These are phyloP conservation scores for Pelecanoides urinatrix DNA, from an alignment of 2,113 vertebrate species.

Conservation along the genomic window DNA sequence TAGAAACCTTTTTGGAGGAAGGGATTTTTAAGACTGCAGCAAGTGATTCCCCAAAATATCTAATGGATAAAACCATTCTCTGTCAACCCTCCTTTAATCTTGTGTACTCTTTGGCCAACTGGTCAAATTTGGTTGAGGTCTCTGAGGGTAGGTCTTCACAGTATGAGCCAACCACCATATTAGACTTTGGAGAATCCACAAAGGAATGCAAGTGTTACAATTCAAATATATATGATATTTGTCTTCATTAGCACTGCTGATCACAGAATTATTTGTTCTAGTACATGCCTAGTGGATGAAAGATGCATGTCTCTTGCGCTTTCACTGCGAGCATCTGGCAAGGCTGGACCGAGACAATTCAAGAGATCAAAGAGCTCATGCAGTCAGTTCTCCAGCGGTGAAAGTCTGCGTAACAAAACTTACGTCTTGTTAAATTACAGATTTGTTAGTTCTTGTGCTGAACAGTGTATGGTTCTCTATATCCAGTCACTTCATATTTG, in stretches of 20 bases:
- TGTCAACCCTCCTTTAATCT: background rate
- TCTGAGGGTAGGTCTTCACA: background rate
- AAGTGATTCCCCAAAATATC: background rate
- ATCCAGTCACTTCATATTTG: background rate
- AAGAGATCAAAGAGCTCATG: background rate
- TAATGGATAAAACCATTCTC: background rate
- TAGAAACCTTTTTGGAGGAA: background rate
- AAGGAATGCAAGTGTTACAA: background rate
- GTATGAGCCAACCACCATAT: background rate
- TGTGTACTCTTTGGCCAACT: background rate
- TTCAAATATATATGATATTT: background rate
- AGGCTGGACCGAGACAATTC: background rate
- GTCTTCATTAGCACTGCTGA: background rate
- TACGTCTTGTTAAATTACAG: background rate
- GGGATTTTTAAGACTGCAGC: background rate
- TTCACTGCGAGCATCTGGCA: background rate
- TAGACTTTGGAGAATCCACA: background rate
- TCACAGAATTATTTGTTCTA: background rate
- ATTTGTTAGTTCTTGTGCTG: background rate
- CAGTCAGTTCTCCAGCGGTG: background rate
- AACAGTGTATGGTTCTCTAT: background rate
- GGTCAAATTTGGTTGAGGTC: background rate
- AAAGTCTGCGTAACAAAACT: background rate
- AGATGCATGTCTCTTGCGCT: background rate
- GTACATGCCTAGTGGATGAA: background rate